Conservation (phyloP, 2,888 invertebrate species). For the Noctua pronuba region DNA sequence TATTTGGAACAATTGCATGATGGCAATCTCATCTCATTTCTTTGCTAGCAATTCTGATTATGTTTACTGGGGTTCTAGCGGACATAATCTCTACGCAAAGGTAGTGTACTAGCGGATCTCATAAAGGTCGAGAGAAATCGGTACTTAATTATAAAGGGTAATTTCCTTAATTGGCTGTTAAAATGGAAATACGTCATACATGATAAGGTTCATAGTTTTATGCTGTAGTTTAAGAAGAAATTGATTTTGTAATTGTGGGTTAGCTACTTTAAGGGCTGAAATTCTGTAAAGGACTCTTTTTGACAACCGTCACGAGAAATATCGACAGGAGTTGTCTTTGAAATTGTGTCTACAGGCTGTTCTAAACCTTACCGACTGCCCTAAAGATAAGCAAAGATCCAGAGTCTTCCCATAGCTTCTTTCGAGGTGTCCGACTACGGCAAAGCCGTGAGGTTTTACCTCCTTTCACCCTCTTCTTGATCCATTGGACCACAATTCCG, state of each 20-base stretch:
- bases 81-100: not conserved
- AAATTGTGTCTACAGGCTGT: not conserved
- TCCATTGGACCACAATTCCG: not conserved
- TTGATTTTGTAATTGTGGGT: not conserved
- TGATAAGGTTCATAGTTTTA: not conserved
- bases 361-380: not conserved
- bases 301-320: not conserved
- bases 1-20: too few relatives aligned
- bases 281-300: not conserved
- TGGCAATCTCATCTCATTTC: not conserved
- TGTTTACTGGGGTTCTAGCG: not conserved
- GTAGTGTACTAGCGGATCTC: slow-evolving; percentile 30
- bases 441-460: too few relatives aligned
- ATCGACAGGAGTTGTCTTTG: not conserved
- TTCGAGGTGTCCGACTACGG: not conserved
- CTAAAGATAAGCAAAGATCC: not conserved
- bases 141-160: not conserved
- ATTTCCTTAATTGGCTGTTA: slow-evolving; percentile 11
- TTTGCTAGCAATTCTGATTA: not conserved
- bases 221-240: not conserved
- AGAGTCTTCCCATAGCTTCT: not conserved
- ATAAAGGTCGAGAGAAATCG: slow-evolving; percentile 38
- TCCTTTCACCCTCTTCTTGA: not conserved
- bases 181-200: not conserved
- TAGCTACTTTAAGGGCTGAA: not conserved